Evolutionary conservation across 2,113 vertebrate species (phyloP), one percentile per base, ranked within the genome.

Genomic region (Bucco capensis): DNA sequence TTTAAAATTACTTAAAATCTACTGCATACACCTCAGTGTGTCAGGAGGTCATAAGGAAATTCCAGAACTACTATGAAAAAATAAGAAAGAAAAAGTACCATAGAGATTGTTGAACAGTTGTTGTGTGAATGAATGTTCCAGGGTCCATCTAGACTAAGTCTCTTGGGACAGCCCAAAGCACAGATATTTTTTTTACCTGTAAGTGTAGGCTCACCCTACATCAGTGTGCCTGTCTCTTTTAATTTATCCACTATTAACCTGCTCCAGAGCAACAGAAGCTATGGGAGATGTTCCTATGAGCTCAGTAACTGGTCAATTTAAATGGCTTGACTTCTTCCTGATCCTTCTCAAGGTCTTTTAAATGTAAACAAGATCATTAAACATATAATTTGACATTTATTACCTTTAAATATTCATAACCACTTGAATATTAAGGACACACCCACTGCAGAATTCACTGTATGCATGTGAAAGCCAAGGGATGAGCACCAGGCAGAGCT

Each of bases 361-460:
- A 96, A 75, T 94, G 95, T 97, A 97, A 97, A 97, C 95, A 97
- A 96, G 92, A 96, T 89, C 73, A 3, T 97, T 96, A 97, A 97
- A 94, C 83, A 96, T 91, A 96, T 96, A 92, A 96, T 96, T 94
- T 97, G 96, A 97, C 95, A 96, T 97, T 98, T 97, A 97, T 97
- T 95, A 93, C 44, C 89, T 96, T 96, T 97, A 97, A 97, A 97
- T 97, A 97, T 98, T 97, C 96, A 97, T 97, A 91, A 96, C 89
- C 73, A 71, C 65, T 87, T 84, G 70, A 96, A 89, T 91, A 91
- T 87, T 38, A 50, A 90, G 96, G 90, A 93, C 96, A 95, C 88
- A 95, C 94, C 96, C 94, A 96, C 88, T 84, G 24, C 18, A 88
- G 78, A 1, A 53, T 89, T 96, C 64, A 9, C 5, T 47, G 61